Conservation (phyloP, 2,888 invertebrate genomes). For the Pantelozetes paolii region DNA sequence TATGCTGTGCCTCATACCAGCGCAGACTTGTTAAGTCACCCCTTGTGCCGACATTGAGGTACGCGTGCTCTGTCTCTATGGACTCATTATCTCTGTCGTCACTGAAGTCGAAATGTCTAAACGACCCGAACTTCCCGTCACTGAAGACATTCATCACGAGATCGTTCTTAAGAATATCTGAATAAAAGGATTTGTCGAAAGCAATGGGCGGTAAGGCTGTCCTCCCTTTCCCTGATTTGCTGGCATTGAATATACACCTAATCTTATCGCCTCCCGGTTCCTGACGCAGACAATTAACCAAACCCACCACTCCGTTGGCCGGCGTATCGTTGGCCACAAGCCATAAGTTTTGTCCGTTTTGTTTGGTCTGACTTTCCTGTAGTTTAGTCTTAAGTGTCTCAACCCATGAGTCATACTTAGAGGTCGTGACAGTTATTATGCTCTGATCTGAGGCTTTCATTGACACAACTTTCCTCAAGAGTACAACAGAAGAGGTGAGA, state of each 20-base stretch:
- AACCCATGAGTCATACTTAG: conserved; percentile 63
- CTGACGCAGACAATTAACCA: conserved; percentile 81
- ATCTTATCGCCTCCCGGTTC: conserved; percentile 78
- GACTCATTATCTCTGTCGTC: conserved; percentile 52
- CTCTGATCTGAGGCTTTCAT: conserved; percentile 39
- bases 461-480: conserved; percentile 60
- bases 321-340: conserved; percentile 67
- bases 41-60: conserved; percentile 83
- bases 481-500: conserved; percentile 57
- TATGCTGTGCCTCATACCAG: conserved; percentile 84
- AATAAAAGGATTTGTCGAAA: conserved; percentile 44
- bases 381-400: conserved; percentile 71
- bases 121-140: conserved; percentile 68
- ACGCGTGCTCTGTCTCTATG: conserved; percentile 72
- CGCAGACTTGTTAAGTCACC: conserved; percentile 88
- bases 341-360: conserved; percentile 56
- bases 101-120: conserved; percentile 69
- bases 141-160: conserved; percentile 78
- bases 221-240: conserved; percentile 63
- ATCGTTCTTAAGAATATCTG: conserved; percentile 60
- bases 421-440: conserved; percentile 43
- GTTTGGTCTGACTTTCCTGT: conserved; percentile 60
- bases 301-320: conserved; percentile 73
- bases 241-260: conserved; percentile 58
- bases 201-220: conserved; percentile 48